Base-by-base conservation (phyloP, 2,797 vertebrate species). In the Eospalax fontanierii region DNA sequence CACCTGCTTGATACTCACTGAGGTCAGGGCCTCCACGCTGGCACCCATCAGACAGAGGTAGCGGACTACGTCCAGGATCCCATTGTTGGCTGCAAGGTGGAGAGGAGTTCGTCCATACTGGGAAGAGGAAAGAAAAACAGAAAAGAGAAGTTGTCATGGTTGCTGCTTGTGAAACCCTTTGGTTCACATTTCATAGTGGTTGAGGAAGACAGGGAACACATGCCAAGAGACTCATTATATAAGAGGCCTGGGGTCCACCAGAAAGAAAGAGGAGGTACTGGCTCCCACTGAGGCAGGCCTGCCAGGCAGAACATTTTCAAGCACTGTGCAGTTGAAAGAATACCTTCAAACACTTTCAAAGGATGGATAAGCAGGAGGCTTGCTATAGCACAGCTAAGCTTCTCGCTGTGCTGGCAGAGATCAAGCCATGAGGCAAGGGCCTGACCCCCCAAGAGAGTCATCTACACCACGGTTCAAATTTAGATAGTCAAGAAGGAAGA, bases 41-140 rank as follows among this genome's bases (percentile, higher is more conserved):
- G 99, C 99, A 81, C 99, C 99, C 0, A 98, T 96, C 80, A 99
- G 98, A 96, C 99, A 99, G 68, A 99, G 99, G 91, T 99, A 99
- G 8, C 99, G 99, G 74, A 99, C 99, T 24, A 99, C 99, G 90
- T 99, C 99, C 0, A 99, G 99, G 96, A 99, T 99, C 46, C 99
- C 99, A 1, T 99, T 99, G 98, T 99, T 99, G 35, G 99, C 99
- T 6, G 99, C 99, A 81, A 99, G 98, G 96, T 99, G 99, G 75
- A 99, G 98, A 61, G 99, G 99, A 1, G 99, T 99, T 88, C 99
- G 99, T 92, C 99, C 99, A 40, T 99, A 99, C 99, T 99, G 98
- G 66, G 2, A 93, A 38, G 28, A 87, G 35, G 63, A 38, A 88
- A 81, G 59, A n/a, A 54, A 18, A 70, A 38, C 18, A 35, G 46